Percentiles rank a stretch among this genome's conserved stretches.
Evolutionary conservation across 2,113 vertebrate species (phyloP).

Genomic region (Apistogramma diplotaenia): DNA sequence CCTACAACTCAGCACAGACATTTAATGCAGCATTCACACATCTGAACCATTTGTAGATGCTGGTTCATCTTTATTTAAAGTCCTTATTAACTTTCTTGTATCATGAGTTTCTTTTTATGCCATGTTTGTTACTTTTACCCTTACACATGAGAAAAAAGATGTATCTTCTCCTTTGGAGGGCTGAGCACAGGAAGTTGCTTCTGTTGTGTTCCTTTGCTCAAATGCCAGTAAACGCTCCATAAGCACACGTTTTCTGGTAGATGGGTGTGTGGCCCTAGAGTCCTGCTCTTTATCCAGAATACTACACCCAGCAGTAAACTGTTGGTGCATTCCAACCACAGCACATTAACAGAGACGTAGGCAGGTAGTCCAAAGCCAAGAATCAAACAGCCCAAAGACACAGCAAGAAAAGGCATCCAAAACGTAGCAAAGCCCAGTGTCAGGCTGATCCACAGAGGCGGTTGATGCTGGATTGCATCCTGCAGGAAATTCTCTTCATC

Average conservation of each 20-base stretch:
- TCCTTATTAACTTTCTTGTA: too few relatives aligned
- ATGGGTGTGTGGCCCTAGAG: conserved; percentile 12
- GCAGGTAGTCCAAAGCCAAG: conserved; percentile 57
- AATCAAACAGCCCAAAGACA: conserved; percentile 24
- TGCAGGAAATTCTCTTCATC: neutral
- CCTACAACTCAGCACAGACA: neutral
- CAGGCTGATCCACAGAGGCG: conserved; percentile 51
- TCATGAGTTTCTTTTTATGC: neutral
- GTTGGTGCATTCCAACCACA: conserved; percentile 75
- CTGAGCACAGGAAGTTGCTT: neutral
- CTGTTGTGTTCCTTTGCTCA: conserved; percentile 47
- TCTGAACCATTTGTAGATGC: neutral
- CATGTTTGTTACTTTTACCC: neutral
- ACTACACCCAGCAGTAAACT: conserved; percentile 58
- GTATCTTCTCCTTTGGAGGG: neutral
- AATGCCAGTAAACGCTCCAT: conserved; percentile 67
- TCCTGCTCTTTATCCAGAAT: conserved; percentile 62
- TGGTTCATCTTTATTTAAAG: neutral
- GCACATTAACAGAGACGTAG: conserved; percentile 67
- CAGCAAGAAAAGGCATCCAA: conserved; percentile 69
- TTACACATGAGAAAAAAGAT: neutral
- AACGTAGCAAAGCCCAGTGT: too few relatives aligned
- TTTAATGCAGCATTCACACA: neutral
- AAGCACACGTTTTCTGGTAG: conserved; percentile 60
- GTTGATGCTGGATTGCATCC: neutral